Evolutionary conservation across 2,797 vertebrate genomes (phyloP).

Genomic region (Alectoris magna): DNA sequence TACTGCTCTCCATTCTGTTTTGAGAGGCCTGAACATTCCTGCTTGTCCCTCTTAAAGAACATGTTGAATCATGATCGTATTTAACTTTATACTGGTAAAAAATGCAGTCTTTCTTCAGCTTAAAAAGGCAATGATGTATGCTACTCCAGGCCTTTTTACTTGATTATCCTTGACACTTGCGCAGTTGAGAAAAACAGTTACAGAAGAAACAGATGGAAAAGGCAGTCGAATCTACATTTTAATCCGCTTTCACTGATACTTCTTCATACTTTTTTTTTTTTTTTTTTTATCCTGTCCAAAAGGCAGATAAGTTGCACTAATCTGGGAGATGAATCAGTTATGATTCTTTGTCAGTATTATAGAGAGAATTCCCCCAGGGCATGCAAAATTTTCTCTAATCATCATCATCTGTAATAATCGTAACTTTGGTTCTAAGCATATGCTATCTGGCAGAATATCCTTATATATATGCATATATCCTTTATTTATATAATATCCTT

Average conservation of each 20-base stretch:
- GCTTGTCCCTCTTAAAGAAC: neutral
- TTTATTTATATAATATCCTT: neutral
- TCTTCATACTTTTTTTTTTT: neutral
- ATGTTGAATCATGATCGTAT: neutral
- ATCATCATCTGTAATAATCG: neutral
- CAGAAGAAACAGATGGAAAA: conserved; percentile 15
- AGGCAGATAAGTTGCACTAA: neutral
- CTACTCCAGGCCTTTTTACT: neutral
- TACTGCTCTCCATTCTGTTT: neutral
- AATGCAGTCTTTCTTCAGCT: neutral
- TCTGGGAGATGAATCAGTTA: neutral
- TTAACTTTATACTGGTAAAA: neutral
- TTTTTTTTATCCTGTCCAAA: neutral
- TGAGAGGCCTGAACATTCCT: neutral
- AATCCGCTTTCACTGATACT: neutral
- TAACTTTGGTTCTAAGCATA: neutral
- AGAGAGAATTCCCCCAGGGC: neutral
- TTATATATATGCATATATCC: neutral
- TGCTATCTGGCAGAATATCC: neutral
- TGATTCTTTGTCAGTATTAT: neutral
- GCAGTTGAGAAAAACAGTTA: neutral
- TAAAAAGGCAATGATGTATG: neutral
- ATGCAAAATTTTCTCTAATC: neutral
- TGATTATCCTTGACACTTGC: neutral
- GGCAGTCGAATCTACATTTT: neutral